phyloP scores from a whole-genome alignment of 1,140 invertebrate genomes.

The Tenebrio molitor region DNA sequence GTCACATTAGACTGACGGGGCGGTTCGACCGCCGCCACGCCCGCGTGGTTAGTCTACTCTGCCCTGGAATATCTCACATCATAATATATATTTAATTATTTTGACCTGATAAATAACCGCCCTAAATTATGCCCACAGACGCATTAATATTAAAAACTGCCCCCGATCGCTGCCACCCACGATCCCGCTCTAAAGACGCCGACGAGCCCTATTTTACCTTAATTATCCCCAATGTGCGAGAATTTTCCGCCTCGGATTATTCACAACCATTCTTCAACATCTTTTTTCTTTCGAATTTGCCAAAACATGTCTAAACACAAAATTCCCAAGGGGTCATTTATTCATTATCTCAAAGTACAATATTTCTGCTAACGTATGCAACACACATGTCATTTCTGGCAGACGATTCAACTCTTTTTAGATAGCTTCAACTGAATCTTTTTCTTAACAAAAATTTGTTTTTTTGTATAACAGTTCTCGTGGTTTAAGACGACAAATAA shows the following conservation, averaged over 20 bases:
- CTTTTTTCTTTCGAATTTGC: too few species aligned
- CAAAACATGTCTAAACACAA: too few species aligned
- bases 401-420: too few species aligned
- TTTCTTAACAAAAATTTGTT: too few species aligned
- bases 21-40: slow-evolving; percentile 57
- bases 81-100: slow-evolving; percentile 55
- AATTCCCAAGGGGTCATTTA: too few species aligned
- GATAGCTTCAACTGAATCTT: too few species aligned
- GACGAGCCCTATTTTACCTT: not conserved
- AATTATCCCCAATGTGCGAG: slow-evolving; percentile 4
- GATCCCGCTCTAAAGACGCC: not conserved
- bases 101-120: slow-evolving; percentile 51
- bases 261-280: too few species aligned
- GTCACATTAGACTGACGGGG: slow-evolving; percentile 55
- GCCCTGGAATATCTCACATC: slow-evolving; percentile 48
- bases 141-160: slow-evolving; percentile 29
- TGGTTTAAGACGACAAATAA: too few species aligned
- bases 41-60: slow-evolving; percentile 54
- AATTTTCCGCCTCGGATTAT: not conserved
- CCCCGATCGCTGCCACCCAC: not conserved
- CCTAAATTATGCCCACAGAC: slow-evolving; percentile 21
- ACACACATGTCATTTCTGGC: too few species aligned
- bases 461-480: too few species aligned
- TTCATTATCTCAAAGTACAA: too few species aligned
- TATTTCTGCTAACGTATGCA: too few species aligned